phyloP scores from a whole-genome alignment of 2,888 invertebrate species.

The Microplitis manilae region DNA sequence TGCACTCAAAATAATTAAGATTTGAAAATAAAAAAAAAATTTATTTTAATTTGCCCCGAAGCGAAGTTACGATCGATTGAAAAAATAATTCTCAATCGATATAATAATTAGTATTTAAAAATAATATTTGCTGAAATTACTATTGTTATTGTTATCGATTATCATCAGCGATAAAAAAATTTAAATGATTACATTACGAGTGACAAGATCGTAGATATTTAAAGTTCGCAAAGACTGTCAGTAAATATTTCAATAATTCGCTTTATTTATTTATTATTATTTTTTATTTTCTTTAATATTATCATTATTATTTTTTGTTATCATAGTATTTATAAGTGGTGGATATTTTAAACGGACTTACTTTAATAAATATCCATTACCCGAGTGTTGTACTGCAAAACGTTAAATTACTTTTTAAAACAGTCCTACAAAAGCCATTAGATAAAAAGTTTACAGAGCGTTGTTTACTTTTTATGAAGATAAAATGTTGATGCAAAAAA shows the following conservation, averaged over 20 bases:
- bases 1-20: background rate
- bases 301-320: constrained; percentile 12
- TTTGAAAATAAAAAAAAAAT: too few relatives aligned
- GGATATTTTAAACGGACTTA: constrained; percentile 11
- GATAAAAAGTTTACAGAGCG: constrained; percentile 19
- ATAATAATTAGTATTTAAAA: too few relatives aligned
- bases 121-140: too few relatives aligned
- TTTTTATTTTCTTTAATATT: constrained; percentile 18
- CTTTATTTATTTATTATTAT: constrained; percentile 17
- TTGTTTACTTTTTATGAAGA: constrained; percentile 20
- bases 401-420: constrained; percentile 18
- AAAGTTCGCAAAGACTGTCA: background rate
- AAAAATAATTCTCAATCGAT: background rate
- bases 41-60: background rate
- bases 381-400: constrained; percentile 1
- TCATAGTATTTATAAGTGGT: constrained; percentile 32
- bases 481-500: constrained; percentile 26
- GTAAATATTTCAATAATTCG: constrained; percentile 10
- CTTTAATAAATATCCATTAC: constrained; percentile 1
- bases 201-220: background rate
- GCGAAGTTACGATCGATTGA: background rate
- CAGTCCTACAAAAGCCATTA: constrained; percentile 26
- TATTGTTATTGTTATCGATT: background rate
- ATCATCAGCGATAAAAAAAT: background rate
- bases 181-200: background rate